These are phyloP conservation scores for Drosophila lacteicornis DNA, from an alignment of 1,140 invertebrate genomes.

Conservation along the genomic window DNA sequence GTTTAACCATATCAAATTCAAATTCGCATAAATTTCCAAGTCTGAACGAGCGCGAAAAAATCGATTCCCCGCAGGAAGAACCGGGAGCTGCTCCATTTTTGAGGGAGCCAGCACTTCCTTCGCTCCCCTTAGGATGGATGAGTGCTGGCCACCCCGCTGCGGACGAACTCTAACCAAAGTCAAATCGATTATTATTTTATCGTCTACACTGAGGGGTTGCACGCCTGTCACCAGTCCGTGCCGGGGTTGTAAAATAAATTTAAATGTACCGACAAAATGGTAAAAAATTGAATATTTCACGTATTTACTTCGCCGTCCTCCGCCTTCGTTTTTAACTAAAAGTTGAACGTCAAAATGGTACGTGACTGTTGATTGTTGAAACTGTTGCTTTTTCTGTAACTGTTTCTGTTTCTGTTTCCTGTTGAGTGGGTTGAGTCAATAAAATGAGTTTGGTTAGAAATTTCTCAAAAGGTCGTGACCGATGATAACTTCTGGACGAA, in stretches of 20 bases:
- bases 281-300: slow-evolving; percentile 74
- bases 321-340: slow-evolving; percentile 12
- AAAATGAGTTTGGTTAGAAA: slow-evolving; percentile 18
- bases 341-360: slow-evolving; percentile 51
- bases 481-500: slow-evolving; percentile 1
- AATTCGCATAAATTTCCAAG: slow-evolving; percentile 74
- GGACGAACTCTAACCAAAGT: slow-evolving; percentile 66
- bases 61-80: slow-evolving; percentile 71
- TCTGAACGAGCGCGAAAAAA: slow-evolving; percentile 45
- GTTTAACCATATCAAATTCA: slow-evolving; percentile 80
- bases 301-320: slow-evolving; percentile 14
- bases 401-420: slow-evolving; percentile 2
- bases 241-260: slow-evolving; percentile 72
- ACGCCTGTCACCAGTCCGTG: slow-evolving; percentile 21
- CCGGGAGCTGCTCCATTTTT: slow-evolving; percentile 57
- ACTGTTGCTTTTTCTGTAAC: slow-evolving; percentile 28
- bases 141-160: slow-evolving; percentile 31
- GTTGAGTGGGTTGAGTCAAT: slow-evolving; percentile 9
- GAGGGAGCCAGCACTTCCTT: slow-evolving; percentile 1
- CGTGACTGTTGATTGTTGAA: slow-evolving; percentile 65
- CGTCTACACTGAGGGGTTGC: slow-evolving; percentile 52
- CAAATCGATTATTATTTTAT: slow-evolving; percentile 81
- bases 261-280: slow-evolving; percentile 73
- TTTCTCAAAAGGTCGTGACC: slow-evolving; percentile 11
- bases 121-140: slow-evolving; percentile 27